phyloP scores from a whole-genome alignment of 2,113 vertebrate genomes.

The Gnathonemus echidnorhynchus region DNA sequence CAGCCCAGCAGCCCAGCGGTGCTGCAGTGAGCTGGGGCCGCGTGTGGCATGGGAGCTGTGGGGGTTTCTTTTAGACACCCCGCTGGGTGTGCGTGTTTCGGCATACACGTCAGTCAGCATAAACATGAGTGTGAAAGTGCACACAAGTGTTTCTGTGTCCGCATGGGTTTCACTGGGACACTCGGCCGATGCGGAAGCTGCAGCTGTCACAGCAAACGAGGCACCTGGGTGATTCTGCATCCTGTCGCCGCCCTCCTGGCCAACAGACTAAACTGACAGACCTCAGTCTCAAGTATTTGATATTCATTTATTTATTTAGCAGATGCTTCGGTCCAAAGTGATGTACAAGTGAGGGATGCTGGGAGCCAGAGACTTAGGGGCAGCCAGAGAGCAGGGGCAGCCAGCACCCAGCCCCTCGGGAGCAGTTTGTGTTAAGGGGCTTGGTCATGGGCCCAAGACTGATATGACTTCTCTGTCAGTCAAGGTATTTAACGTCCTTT shows the following conservation, averaged over 20 bases:
- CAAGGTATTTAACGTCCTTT: not conserved
- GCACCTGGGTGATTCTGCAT: not conserved
- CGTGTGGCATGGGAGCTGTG: conserved; percentile 29
- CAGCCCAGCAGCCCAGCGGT: not conserved
- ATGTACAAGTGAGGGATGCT: too few species aligned
- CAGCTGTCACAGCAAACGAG: not conserved
- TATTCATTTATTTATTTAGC: not conserved
- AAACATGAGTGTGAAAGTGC: not conserved
- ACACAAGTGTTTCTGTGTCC: conserved; percentile 3
- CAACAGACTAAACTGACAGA: not conserved
- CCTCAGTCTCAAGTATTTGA: not conserved
- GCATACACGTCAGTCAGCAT: not conserved
- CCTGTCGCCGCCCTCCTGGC: not conserved
- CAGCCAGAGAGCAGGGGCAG: not conserved
- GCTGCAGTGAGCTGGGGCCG: conserved; percentile 12
- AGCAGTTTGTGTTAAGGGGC: not conserved
- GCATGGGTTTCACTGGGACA: not conserved
- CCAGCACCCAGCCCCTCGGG: not conserved
- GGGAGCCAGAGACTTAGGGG: not conserved
- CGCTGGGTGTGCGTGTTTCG: not conserved
- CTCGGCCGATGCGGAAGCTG: not conserved
- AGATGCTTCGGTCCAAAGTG: not conserved
- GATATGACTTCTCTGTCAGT: not conserved
- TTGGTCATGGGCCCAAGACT: not conserved
- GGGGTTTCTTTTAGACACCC: conserved; percentile 50